A percentile compares a stretch with the other conserved stretches of the same genome.
These are phyloP conservation scores for Rotaria socialis DNA, from an alignment of 2,888 invertebrate genomes.

Conservation along the genomic window DNA sequence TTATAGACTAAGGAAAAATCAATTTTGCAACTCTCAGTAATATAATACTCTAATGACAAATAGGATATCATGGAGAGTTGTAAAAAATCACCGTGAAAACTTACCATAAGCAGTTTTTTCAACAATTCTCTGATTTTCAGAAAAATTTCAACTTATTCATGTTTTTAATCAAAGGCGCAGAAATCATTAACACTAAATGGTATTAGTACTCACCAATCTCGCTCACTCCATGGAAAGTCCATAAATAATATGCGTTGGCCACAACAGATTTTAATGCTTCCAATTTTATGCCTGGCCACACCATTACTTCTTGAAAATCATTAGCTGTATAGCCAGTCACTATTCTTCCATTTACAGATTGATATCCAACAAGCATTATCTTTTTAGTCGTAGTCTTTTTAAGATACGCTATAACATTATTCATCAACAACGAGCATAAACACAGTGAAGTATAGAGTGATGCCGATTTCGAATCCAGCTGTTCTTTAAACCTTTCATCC, in stretches of 20 bases:
- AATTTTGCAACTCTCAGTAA: neutral
- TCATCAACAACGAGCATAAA: neutral
- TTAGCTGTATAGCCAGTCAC: neutral
- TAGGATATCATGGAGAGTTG: no score
- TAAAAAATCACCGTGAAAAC: no score
- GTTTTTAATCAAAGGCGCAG: no score
- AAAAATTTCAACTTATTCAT: no score
- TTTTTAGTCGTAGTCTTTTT: neutral
- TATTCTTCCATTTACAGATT: neutral
- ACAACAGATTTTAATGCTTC: neutral
- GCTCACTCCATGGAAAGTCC: neutral
- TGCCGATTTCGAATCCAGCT: neutral
- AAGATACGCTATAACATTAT: neutral
- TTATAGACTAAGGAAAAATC: neutral
- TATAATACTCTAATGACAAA: no score
- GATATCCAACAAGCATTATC: neutral
- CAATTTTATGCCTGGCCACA: neutral
- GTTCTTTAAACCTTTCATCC: neutral
- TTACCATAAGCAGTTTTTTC: no score
- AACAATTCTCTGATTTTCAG: no score
- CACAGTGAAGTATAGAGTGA: neutral
- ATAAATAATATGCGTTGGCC: neutral
- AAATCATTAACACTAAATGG: neutral
- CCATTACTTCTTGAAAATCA: neutral
- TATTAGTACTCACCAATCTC: neutral